phyloP scores from a whole-genome alignment of 2,888 invertebrate genomes.

The Oligia strigilis region DNA sequence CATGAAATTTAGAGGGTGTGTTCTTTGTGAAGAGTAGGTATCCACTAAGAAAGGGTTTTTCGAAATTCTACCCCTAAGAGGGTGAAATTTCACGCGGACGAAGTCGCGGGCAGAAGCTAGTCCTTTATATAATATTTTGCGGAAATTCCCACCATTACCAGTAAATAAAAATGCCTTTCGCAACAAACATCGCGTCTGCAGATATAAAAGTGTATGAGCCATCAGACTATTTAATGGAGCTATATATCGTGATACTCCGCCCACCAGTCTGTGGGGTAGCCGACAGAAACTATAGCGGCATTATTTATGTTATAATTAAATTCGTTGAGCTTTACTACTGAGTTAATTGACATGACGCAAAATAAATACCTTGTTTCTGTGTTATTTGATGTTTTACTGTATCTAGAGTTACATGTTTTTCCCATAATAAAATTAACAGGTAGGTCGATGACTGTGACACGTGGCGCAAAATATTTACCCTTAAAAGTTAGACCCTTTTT shows the following conservation, averaged over 20 bases:
- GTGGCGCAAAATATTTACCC: not conserved
- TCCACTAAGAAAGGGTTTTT: too few relatives aligned
- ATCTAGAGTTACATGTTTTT: not conserved
- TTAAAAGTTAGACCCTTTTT: not conserved
- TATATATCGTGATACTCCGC: slow-evolving; percentile 54
- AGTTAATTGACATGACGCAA: slow-evolving; percentile 11
- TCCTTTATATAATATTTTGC: not conserved
- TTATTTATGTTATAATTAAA: slow-evolving; percentile 36
- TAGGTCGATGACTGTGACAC: not conserved
- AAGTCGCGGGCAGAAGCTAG: too few relatives aligned
- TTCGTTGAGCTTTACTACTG: slow-evolving; percentile 7
- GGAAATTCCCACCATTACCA: slow-evolving; percentile 44
- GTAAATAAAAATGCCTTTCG: slow-evolving; percentile 38
- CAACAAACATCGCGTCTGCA: slow-evolving; percentile 36
- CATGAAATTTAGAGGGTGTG: too few relatives aligned
- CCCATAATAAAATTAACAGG: not conserved
- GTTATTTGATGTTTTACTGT: not conserved
- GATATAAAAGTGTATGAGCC: slow-evolving; percentile 53
- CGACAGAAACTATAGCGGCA: slow-evolving; percentile 1
- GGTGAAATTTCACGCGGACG: too few relatives aligned
- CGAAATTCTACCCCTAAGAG: too few relatives aligned
- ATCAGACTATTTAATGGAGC: slow-evolving; percentile 59
- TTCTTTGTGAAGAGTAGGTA: too few relatives aligned
- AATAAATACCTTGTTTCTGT: not conserved
- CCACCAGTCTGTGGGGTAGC: slow-evolving; percentile 40